phyloP scores from a whole-genome alignment of 2,888 invertebrate genomes.

The Gastrophysa polygoni region DNA sequence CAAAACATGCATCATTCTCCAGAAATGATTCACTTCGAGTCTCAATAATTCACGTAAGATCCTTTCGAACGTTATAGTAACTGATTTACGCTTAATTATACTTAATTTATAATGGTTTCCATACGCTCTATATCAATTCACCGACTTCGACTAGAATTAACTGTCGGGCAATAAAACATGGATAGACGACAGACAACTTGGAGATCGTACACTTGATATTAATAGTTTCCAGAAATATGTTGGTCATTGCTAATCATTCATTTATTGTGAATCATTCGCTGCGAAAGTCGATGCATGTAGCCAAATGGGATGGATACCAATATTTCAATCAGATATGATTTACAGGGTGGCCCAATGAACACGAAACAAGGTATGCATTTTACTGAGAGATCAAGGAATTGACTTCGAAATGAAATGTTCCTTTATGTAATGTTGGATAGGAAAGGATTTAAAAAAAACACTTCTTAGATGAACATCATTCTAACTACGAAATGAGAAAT shows the following conservation, averaged over 20 bases:
- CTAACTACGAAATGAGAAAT: too few relatives aligned
- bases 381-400: too few relatives aligned
- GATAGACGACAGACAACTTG: constrained; percentile 32
- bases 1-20: constrained; percentile 16
- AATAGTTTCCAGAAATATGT: constrained; percentile 23
- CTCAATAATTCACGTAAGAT: constrained; percentile 38
- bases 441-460: too few relatives aligned
- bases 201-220: constrained; percentile 31
- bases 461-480: too few relatives aligned
- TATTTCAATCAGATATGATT: too few relatives aligned
- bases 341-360: too few relatives aligned
- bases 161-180: constrained; percentile 35
- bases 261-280: neutral
- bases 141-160: constrained; percentile 32
- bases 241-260: neutral
- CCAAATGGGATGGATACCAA: too few relatives aligned
- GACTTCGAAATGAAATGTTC: too few relatives aligned
- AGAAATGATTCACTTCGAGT: constrained; percentile 19
- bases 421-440: too few relatives aligned
- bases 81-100: constrained; percentile 47
- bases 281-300: too few relatives aligned
- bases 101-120: constrained; percentile 45
- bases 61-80: constrained; percentile 42
- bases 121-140: constrained; percentile 42
- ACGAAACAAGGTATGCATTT: too few relatives aligned